Percentiles rank a stretch among this genome's conserved stretches.
phyloP scores from a whole-genome alignment of 2,113 vertebrate genomes.

The Chaetorhynchus papuensis region DNA sequence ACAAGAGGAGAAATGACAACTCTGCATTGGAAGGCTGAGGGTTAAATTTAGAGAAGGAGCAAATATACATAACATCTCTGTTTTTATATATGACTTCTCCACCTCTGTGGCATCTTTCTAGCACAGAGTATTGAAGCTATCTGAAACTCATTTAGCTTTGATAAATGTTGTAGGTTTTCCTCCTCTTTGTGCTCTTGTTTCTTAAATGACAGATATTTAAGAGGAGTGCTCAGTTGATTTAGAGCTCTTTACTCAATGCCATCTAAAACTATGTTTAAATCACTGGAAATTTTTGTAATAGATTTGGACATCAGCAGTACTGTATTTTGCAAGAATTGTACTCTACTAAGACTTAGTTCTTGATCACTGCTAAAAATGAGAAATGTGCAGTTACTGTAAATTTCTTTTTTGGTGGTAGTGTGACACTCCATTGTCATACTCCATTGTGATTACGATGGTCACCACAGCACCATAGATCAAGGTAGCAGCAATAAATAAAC shows the following conservation, averaged over 20 bases:
- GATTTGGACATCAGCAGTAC: neutral
- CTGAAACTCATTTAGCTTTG: neutral
- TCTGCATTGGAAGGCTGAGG: neutral
- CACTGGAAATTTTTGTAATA: neutral
- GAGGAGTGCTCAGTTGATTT: neutral
- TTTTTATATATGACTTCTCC: neutral
- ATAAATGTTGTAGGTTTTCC: neutral
- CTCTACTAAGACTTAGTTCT: neutral
- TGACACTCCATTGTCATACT: neutral
- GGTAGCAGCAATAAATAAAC: neutral
- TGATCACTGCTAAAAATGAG: neutral
- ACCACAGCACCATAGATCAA: neutral
- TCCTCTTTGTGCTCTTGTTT: neutral
- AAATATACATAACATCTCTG: neutral
- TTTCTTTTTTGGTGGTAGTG: neutral
- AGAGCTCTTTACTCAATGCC: neutral
- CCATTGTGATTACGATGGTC: neutral
- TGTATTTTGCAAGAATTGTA: neutral
- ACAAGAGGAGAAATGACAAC: neutral
- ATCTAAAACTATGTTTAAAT: neutral
- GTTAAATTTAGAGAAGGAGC: neutral
- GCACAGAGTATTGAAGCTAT: neutral
- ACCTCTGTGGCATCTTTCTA: neutral
- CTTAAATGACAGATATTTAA: neutral
- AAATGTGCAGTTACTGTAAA: neutral